Conservation (phyloP, 2,113 vertebrate genomes). For the Tragelaphus strepsiceros region DNA sequence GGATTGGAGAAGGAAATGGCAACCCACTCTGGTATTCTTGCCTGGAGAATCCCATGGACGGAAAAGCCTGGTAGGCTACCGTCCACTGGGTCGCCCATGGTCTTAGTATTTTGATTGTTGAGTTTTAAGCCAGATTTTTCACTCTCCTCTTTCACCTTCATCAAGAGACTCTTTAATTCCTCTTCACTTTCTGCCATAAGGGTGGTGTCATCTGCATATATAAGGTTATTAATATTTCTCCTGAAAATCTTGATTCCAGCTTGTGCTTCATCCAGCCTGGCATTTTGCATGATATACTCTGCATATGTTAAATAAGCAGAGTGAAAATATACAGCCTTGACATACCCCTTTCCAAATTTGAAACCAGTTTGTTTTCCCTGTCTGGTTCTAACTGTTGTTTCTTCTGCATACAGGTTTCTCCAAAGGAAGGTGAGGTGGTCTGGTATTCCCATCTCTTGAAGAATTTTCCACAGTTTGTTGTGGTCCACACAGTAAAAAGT, state of each 20-base stretch:
- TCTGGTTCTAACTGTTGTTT: not conserved
- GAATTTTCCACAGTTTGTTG: not conserved
- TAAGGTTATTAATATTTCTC: not conserved
- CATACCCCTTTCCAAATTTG: not conserved
- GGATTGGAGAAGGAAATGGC: not conserved
- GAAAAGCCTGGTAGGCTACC: too few species aligned
- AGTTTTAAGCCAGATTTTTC: not conserved
- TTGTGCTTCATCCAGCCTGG: not conserved
- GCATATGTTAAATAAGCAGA: not conserved
- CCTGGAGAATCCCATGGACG: too few species aligned
- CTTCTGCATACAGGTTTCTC: not conserved
- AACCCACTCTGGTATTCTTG: too few species aligned
- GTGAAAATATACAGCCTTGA: not conserved
- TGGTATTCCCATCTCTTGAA: not conserved
- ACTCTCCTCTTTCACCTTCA: not conserved
- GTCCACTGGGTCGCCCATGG: not conserved
- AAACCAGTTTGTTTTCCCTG: not conserved
- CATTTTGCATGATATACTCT: not conserved
- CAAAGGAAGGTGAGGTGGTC: not conserved
- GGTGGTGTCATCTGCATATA: not conserved
- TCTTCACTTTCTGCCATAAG: not conserved
- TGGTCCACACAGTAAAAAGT: not conserved
- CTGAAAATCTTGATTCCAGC: not conserved
- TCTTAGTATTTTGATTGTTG: not conserved
- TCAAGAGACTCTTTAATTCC: not conserved